Evolutionary conservation across 2,113 vertebrate genomes (phyloP).

Genomic region (Henicopernis longicauda): DNA sequence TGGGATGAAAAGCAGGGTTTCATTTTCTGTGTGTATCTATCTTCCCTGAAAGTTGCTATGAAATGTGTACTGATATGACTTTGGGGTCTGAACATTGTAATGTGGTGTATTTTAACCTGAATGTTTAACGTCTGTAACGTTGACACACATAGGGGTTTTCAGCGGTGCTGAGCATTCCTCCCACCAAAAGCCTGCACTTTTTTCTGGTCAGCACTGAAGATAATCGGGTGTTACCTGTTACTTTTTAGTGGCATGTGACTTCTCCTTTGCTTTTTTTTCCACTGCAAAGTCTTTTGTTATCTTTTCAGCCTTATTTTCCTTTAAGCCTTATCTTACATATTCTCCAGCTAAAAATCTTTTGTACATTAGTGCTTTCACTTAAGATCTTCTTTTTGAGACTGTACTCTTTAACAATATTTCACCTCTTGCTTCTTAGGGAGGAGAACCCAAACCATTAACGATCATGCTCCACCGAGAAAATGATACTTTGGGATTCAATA

Average conservation of each 20-base stretch:
- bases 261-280: neutral
- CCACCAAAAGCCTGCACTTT: neutral
- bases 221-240: neutral
- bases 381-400: neutral
- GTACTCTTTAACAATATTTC: neutral
- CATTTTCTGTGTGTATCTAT: neutral
- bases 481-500: slow-evolving; percentile 78
- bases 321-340: neutral
- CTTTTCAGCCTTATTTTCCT: neutral
- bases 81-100: neutral
- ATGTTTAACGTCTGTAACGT: neutral
- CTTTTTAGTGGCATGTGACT: neutral
- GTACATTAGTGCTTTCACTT: neutral
- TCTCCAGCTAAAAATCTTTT: neutral
- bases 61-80: neutral
- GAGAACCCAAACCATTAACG: slow-evolving; percentile 54
- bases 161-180: neutral
- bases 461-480: slow-evolving; percentile 73
- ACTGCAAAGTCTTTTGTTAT: neutral
- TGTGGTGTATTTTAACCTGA: neutral
- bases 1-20: neutral
- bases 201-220: neutral
- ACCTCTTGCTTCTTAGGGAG: slow-evolving; percentile 54
- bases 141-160: neutral
- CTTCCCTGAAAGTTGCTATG: neutral